phyloP scores from a whole-genome alignment of 2,113 vertebrate genomes.

The Hydrochoerus hydrochaeris region DNA sequence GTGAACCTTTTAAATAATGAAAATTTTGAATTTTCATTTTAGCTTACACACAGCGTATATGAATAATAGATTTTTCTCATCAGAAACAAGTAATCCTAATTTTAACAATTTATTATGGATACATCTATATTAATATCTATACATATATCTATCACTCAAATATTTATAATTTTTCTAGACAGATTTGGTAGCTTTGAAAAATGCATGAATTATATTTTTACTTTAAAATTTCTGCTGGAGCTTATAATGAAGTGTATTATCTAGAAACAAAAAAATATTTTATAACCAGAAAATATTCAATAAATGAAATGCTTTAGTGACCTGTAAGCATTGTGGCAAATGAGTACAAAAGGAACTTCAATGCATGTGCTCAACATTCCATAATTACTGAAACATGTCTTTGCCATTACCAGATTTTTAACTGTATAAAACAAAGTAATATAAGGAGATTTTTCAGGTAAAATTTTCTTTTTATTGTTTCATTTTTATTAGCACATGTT shows the following conservation, averaged over 20 bases:
- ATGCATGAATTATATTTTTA: not conserved
- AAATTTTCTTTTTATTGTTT: not conserved
- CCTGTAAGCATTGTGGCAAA: not conserved
- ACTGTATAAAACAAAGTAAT: not conserved
- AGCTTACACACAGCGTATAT: not conserved
- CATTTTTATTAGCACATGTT: not conserved
- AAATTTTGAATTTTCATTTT: slow-evolving; percentile 34
- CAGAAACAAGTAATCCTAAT: not conserved
- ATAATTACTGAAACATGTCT: slow-evolving; percentile 21
- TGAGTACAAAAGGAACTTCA: not conserved
- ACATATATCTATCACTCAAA: not conserved
- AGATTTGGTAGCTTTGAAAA: slow-evolving; percentile 7
- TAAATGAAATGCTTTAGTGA: not conserved
- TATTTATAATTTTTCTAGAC: not conserved
- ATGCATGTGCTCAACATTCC: not conserved
- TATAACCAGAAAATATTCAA: not conserved
- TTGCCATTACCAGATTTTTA: not conserved
- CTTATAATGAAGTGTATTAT: not conserved
- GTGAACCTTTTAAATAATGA: slow-evolving; percentile 14
- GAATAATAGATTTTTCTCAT: not conserved
- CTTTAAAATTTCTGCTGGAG: not conserved
- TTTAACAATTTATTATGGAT: not conserved
- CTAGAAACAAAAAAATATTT: not conserved
- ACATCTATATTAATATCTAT: not conserved
- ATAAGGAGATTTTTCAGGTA: not conserved